Evolutionary conservation across 1,140 invertebrate species (phyloP).

Genomic region (Druon quercuslanigerum): DNA sequence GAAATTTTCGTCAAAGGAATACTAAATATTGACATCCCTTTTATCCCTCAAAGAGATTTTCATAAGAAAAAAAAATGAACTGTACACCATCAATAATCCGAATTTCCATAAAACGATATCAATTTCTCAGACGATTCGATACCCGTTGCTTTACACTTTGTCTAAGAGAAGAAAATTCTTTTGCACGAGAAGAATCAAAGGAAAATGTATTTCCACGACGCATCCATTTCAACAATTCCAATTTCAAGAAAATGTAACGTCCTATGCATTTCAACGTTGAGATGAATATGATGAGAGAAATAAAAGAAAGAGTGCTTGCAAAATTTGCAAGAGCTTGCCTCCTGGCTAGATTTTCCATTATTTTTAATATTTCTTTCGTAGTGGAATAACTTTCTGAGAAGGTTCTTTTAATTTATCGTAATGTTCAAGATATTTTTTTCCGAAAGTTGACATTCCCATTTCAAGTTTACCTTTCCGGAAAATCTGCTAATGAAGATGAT

Average conservation of each 20-base stretch:
- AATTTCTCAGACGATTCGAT: conserved; percentile 12
- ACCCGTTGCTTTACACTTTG: conserved; percentile 2
- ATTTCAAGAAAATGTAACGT: conserved; percentile 25
- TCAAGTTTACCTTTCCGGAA: no score
- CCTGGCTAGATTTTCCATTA: no score
- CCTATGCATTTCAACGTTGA: not conserved
- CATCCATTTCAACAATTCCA: conserved; percentile 14
- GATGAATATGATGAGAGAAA: not conserved
- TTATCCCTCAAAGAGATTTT: no score
- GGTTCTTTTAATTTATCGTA: no score
- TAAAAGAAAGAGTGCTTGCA: conserved; percentile 7
- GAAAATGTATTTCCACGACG: conserved; percentile 18
- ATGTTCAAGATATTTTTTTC: no score
- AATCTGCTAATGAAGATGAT: no score
- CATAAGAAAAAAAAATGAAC: no score
- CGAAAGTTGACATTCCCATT: no score
- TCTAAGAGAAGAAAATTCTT: conserved; percentile 1
- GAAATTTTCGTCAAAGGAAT: no score
- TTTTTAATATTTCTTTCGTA: no score
- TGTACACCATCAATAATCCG: not conserved
- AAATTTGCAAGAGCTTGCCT: conserved; percentile 1
- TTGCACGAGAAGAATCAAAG: conserved; percentile 12
- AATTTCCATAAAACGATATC: conserved; percentile 13
- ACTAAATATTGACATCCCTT: no score
- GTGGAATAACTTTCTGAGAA: no score